phyloP scores from a whole-genome alignment of 2,113 vertebrate genomes.

The Lontra canadensis region DNA sequence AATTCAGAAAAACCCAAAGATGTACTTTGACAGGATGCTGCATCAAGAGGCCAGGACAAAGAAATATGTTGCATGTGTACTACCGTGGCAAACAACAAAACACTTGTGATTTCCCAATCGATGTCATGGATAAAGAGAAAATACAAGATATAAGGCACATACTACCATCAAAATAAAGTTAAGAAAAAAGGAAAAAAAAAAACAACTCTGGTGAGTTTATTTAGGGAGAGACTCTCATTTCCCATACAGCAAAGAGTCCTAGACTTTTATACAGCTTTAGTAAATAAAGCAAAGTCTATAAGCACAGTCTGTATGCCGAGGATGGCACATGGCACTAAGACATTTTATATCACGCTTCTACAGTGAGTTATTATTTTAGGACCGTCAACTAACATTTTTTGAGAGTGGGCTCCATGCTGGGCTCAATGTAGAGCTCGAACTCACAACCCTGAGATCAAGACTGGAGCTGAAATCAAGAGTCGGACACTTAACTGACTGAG shows the following conservation, averaged over 20 bases:
- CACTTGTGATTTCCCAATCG: neutral
- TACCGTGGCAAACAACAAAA: neutral
- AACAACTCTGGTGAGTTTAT: neutral
- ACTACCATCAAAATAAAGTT: neutral
- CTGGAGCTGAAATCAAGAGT: neutral
- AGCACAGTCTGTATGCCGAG: neutral
- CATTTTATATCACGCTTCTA: neutral
- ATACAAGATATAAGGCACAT: neutral
- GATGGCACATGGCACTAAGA: neutral
- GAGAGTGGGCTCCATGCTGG: neutral
- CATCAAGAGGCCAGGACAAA: neutral
- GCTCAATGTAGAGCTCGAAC: neutral
- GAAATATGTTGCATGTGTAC: no score
- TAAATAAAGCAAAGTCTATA: neutral
- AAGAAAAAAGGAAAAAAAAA: neutral
- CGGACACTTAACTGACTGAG: neutral
- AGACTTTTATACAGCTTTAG: neutral
- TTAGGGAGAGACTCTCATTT: neutral
- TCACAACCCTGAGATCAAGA: neutral
- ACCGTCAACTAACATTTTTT: neutral
- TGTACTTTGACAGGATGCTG: neutral
- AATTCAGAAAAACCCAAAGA: conserved; percentile 37
- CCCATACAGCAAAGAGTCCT: neutral
- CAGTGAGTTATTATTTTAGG: neutral
- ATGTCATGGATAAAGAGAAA: neutral